Conservation (phyloP, 2,113 vertebrate species). For the Conger conger region DNA sequence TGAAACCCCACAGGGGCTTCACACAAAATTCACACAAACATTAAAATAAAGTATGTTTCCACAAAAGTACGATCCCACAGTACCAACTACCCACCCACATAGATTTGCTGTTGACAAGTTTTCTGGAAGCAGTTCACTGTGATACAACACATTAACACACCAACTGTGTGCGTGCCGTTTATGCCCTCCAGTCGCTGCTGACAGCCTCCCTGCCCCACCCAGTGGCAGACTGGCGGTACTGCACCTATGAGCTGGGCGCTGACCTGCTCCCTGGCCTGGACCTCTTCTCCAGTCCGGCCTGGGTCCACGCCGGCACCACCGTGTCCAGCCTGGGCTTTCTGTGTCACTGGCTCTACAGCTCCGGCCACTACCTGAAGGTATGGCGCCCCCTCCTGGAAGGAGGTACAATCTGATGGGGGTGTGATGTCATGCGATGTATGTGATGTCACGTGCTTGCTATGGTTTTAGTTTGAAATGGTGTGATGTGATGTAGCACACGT, state of each 20-base stretch:
- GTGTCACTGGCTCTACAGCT: slow-evolving; percentile 79
- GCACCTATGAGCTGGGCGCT: slow-evolving; percentile 66
- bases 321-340: slow-evolving; percentile 80
- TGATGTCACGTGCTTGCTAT: too few species aligned
- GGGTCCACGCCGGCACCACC: slow-evolving; percentile 71
- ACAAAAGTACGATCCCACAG: too few species aligned
- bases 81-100: too few species aligned
- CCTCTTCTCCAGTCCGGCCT: slow-evolving; percentile 79
- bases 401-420: too few species aligned
- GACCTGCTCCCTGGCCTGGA: slow-evolving; percentile 83
- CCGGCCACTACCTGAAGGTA: slow-evolving; percentile 80
- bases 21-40: too few species aligned
- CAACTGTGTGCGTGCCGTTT: background rate
- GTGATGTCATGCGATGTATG: too few species aligned
- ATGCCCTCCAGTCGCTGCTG: slow-evolving; percentile 76
- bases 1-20: too few species aligned
- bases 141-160: background rate
- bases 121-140: too few species aligned
- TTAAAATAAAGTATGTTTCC: too few species aligned
- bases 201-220: slow-evolving; percentile 80
- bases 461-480: too few species aligned
- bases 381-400: background rate
- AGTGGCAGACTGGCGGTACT: slow-evolving; percentile 74
- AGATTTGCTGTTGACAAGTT: too few species aligned
- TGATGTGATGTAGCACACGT: too few species aligned